Percentiles rank a stretch among this genome's conserved stretches.
phyloP scores from a whole-genome alignment of 2,888 invertebrate genomes.

The Hartigia nigra region DNA sequence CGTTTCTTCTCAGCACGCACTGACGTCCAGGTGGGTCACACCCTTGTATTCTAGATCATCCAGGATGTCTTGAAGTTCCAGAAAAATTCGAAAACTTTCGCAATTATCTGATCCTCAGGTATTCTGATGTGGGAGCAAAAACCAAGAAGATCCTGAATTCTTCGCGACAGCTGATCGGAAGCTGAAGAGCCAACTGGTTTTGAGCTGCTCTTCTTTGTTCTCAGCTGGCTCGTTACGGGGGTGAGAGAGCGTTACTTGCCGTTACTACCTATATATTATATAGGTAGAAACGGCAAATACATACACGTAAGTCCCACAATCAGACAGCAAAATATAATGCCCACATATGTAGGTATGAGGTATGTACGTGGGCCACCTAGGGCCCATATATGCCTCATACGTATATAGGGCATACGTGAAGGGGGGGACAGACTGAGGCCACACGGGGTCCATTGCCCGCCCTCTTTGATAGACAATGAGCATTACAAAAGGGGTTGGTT shows the following conservation, averaged over 20 bases:
- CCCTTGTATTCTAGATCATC: background rate
- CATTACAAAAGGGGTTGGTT: constrained; percentile 35
- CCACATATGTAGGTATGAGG: constrained; percentile 14
- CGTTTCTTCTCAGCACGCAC: background rate
- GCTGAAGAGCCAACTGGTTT: constrained; percentile 18
- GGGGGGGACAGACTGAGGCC: background rate
- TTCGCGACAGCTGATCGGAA: constrained; percentile 28
- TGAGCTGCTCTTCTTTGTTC: constrained; percentile 19
- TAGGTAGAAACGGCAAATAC: no score
- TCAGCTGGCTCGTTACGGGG: constrained; percentile 13
- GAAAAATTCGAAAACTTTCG: background rate
- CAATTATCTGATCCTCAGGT: background rate
- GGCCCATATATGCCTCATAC: background rate
- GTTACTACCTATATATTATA: constrained; percentile 5
- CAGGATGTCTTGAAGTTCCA: background rate
- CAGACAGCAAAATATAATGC: background rate
- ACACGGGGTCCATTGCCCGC: background rate
- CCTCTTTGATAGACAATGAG: constrained; percentile 35
- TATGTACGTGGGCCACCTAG: constrained; percentile 21
- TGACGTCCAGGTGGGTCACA: background rate
- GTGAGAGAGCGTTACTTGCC: constrained; percentile 13
- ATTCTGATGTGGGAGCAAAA: background rate
- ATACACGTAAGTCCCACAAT: background rate
- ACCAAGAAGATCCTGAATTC: background rate
- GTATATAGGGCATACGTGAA: background rate